Conservation (phyloP, 2,888 invertebrate genomes). For the Allolobophora icterica region DNA sequence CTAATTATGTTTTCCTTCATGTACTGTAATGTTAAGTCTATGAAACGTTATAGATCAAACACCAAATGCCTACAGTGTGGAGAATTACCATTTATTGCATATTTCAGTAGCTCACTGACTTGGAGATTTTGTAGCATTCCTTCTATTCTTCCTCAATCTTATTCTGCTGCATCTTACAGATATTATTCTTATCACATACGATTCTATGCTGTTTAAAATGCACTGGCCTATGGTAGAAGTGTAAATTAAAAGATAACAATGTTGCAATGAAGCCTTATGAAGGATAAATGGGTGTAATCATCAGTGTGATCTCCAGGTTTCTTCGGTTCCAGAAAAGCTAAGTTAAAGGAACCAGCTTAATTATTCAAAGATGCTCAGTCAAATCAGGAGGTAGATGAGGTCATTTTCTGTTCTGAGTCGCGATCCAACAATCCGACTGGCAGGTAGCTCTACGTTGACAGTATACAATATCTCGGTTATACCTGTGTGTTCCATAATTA, state of each 20-base stretch:
- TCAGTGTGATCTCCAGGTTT: neutral
- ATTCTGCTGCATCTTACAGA: too few species aligned
- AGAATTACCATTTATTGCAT: constrained; percentile 1
- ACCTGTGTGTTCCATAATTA: too few species aligned
- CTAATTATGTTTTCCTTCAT: neutral
- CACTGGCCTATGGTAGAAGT: too few species aligned
- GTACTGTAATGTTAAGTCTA: neutral
- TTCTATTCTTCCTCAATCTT: too few species aligned
- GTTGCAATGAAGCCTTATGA: too few species aligned
- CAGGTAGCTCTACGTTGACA: neutral
- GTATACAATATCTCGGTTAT: neutral
- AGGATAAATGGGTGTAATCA: neutral
- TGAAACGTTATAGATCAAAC: neutral
- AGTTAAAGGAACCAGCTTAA: too few species aligned
- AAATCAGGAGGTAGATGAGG: neutral
- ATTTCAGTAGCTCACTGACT: neutral
- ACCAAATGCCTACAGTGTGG: too few species aligned
- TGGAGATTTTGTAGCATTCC: neutral
- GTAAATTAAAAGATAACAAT: too few species aligned
- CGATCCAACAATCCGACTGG: neutral
- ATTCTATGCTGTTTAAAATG: too few species aligned
- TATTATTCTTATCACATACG: too few species aligned
- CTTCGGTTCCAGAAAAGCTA: too few species aligned
- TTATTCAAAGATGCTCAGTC: too few species aligned
- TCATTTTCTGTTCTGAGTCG: neutral